Evolutionary conservation across 2,113 vertebrate species (phyloP), one percentile per base, ranked within the genome.

Genomic region (Clarias gariepinus): DNA sequence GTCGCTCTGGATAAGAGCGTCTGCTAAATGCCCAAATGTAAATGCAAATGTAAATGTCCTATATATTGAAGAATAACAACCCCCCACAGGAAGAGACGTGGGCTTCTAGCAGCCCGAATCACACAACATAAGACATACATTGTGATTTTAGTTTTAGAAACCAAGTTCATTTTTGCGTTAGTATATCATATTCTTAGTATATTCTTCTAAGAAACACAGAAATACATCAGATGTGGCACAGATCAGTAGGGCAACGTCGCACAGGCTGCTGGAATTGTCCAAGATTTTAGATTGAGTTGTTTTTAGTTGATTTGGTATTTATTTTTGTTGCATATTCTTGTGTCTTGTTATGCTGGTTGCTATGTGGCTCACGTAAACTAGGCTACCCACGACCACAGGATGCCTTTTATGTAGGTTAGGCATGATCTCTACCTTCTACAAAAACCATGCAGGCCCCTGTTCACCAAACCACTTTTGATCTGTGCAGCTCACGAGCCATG

Each of bases 311-410:
- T n/a, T n/a, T n/a, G n/a, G 33, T 36, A 36, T 36, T 36, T 36
- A 52, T 25, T 77, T 78, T 55, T 53, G 71, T 13, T 25, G 12
- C 73, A 76, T 12, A 47, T 52, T 47, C 73, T 52, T 12, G 21
- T 23, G 21, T 77, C 11, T 55, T 77, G 25, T 77, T 55, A 77
- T 53, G 25, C 74, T 55, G 74, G 52, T 77, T 55, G 74, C 74
- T 55, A 28, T 78, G 74, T 55, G 6, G 25, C 28, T 76, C 73
- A 47, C 33, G 25, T 76, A 76, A 76, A 76, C 74, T 78, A 78
- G 74, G 47, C 15, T 78, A 28, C 6, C 9, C 28, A 55, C 55
- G 47, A 78, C 74, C 74, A 30, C 74, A 77, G 25, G n/a, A 77
- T 55, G 52, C 74, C 55, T 7, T 74, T n/a, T 47, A 18, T 52